Base-by-base conservation (phyloP, 2,113 vertebrate species). In the Athene cunicularia region DNA sequence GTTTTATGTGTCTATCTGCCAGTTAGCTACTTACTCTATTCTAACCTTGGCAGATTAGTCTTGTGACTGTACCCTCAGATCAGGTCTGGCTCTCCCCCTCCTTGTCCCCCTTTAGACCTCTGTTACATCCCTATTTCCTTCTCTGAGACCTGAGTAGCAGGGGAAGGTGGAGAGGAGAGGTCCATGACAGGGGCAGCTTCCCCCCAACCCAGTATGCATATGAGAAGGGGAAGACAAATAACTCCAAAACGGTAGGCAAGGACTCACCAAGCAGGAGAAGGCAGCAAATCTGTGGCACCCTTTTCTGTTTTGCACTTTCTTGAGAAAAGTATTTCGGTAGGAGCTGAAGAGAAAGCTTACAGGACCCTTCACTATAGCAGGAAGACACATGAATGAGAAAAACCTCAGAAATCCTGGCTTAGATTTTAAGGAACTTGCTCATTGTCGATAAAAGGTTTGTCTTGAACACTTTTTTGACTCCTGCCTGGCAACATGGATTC, bases 261-360 rank as follows among this genome's bases (percentile, higher is more conserved):
- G 18, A 71, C 32, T 28, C 14, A 32, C 11, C 0, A 1, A 80
- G 32, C 1, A 1, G 47, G 21, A 74, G 27, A 59, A 37, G 32
- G 20, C 33, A 79, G 30, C 3, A 63, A 59, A 67, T 53, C 30
- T 49, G 12, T 6, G 5, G 12, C 30, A 24, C 5, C 2, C 3
- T 67, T 71, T 74, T 63, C 28, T 43, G 28, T 23, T 60, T 67
- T 62, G 21, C 32, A 43, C 11, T 68, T 77, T 47, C 14, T 33
- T 66, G 21, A 75, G n/a, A n/a, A 80, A 88, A 62, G 4, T 10
- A 55, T 52, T 85, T 24, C 32, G 45, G 7, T 22, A 45, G 27
- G n/a, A 85, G 14, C 9, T 3, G 6, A 73, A 84, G 15, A 33
- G 50, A 87, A 91, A 70, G 30, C 17, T 76, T 35, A 8, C 59